Conservation (phyloP, 2,888 invertebrate genomes). For the Platerodrilus igneus region DNA sequence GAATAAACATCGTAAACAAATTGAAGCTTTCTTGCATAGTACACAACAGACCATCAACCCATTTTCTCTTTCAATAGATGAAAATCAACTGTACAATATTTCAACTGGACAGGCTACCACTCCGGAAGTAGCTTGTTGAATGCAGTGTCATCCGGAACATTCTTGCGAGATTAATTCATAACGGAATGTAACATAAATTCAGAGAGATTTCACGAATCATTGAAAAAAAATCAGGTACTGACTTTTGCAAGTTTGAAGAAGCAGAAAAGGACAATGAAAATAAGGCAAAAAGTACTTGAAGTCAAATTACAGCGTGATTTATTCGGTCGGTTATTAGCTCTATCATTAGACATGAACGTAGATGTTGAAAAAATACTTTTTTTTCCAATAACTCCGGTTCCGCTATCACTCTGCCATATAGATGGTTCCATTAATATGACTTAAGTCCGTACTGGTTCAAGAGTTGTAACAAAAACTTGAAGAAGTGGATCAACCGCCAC, state of each 20-base stretch:
- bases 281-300: no score
- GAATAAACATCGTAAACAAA: constrained; percentile 15
- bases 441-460: constrained; percentile 28
- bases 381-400: constrained; percentile 25
- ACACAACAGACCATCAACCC: constrained; percentile 17
- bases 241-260: constrained; percentile 24
- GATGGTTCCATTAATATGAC: constrained; percentile 30
- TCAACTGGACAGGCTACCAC: constrained; percentile 29
- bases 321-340: constrained; percentile 14
- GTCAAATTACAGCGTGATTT: no score
- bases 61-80: no score
- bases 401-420: constrained; percentile 30
- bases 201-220: constrained; percentile 20
- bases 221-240: constrained; percentile 22
- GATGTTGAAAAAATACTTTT: constrained; percentile 16
- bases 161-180: no score
- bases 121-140: constrained; percentile 26
- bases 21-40: constrained; percentile 19
- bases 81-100: constrained; percentile 26
- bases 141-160: constrained; percentile 14
- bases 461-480: constrained; percentile 26
- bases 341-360: no score
- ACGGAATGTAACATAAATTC: constrained; percentile 23
- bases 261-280: no score
- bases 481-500: constrained; percentile 24